Evolutionary conservation across 2,888 invertebrate species (phyloP), one percentile per base, ranked within the genome.

Genomic region (Biston stratarius): DNA sequence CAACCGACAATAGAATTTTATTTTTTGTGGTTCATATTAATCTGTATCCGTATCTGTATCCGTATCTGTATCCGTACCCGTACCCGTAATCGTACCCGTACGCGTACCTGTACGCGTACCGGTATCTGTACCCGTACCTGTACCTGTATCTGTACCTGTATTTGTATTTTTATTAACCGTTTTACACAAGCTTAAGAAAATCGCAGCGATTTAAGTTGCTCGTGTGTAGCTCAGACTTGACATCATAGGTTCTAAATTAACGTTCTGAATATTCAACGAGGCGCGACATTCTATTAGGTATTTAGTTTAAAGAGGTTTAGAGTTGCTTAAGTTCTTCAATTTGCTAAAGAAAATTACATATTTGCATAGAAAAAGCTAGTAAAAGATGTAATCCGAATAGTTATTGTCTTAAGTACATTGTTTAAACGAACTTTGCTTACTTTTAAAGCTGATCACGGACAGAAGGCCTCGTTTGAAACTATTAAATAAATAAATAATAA

Each of bases 251-350:
- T 59, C 48, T 15, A 59, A 48, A 59, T 59, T 59, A 59, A 6
- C 57, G 15, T 40, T 38, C 40, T 59, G 38, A 59, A 59, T 59
- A 48, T 59, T 59, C 58, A 59, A 48, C 24, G 24, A 59, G 45
- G 34, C 14, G 14, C 12, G 10, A 47, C 34, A 48, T 48, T 59
- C 36, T 59, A 48, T 38, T 48, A 47, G 38, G 11, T 48, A 48
- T 48, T 59, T 47, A 48, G 45, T 58, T 55, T 33, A 24, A 42
- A 55, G 8, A 55, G 42, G 24, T 42, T 55, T 55, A 42, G n/a
- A 10, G 38, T 53, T 53, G 52, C 38, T 53, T 15, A 38, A 44
- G 55, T 44, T 42, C 42, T 40, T 38, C 15, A 6, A 40, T 40
- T 40, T 11, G 6, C 12, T 9, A 2, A 14, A 44, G 42, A 55